A percentile compares a stretch with the other conserved stretches of the same genome.
Conservation (phyloP, 1,140 invertebrate species). For the Drosophila auraria region DNA sequence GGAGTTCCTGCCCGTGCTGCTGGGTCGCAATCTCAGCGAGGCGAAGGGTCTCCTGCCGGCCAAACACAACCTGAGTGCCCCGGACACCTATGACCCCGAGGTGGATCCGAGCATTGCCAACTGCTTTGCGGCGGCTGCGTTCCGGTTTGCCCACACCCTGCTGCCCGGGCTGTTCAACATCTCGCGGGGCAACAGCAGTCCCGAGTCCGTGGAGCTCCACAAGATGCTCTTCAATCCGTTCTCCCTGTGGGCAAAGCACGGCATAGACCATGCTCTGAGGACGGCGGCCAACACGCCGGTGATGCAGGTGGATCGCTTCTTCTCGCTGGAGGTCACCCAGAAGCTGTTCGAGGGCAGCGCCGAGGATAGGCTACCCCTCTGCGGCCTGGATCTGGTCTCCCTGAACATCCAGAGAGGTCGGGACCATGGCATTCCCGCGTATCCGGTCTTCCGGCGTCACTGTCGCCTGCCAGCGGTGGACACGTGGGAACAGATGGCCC, state of each 20-base stretch:
- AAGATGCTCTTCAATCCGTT: conserved; percentile 94
- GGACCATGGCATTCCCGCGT: conserved; percentile 94
- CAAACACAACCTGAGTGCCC: conserved; percentile 50
- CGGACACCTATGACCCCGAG: conserved; percentile 88
- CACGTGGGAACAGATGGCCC: conserved; percentile 91
- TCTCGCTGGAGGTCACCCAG: conserved; percentile 88
- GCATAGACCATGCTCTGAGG: conserved; percentile 87
- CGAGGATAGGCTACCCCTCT: conserved; percentile 83
- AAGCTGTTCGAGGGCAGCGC: conserved; percentile 88
- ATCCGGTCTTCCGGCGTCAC: conserved; percentile 90
- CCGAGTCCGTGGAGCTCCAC: conserved; percentile 90
- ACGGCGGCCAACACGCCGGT: conserved; percentile 89
- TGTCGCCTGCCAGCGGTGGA: conserved; percentile 89
- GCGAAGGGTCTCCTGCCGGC: conserved; percentile 88
- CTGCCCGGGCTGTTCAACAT: conserved; percentile 90
- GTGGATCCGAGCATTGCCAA: conserved; percentile 95
- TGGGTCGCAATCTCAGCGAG: conserved; percentile 89
- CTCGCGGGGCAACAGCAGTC: conserved; percentile 87
- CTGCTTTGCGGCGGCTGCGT: conserved; percentile 95
- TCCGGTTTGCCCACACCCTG: conserved; percentile 96
- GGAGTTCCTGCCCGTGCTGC: conserved; percentile 93
- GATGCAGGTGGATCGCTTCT: conserved; percentile 89
- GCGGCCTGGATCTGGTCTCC: conserved; percentile 93
- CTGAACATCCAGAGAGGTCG: conserved; percentile 94
- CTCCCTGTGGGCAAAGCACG: conserved; percentile 88